Evolutionary conservation across 2,888 invertebrate species (phyloP).

Genomic region (Tinea trinotella): DNA sequence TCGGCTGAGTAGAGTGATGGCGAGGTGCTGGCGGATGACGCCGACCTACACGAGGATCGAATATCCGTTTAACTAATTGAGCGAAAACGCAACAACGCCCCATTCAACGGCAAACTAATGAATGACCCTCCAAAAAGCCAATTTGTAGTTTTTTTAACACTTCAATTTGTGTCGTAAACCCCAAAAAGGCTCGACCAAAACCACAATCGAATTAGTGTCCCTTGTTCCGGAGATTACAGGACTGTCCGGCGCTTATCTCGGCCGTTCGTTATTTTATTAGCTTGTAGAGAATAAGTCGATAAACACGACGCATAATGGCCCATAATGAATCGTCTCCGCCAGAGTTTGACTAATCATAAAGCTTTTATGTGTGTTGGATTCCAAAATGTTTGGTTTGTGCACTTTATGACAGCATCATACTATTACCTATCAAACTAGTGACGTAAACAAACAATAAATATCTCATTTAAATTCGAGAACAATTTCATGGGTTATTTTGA

Average conservation of each 20-base stretch:
- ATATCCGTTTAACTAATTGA: slow-evolving; percentile 70
- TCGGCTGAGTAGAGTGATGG: background rate
- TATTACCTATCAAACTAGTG: slow-evolving; percentile 36
- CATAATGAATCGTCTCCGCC: slow-evolving; percentile 68
- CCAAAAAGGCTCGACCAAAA: slow-evolving; percentile 66
- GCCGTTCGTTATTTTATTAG: slow-evolving; percentile 73
- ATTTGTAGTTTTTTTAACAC: slow-evolving; percentile 72
- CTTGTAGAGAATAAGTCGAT: slow-evolving; percentile 69
- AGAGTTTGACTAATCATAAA: slow-evolving; percentile 69
- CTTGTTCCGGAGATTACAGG: slow-evolving; percentile 72
- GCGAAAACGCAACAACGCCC: slow-evolving; percentile 67
- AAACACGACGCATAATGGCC: slow-evolving; percentile 71
- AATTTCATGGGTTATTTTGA: background rate
- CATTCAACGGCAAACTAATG: slow-evolving; percentile 65
- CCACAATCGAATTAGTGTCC: slow-evolving; percentile 74
- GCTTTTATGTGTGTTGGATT: slow-evolving; percentile 63
- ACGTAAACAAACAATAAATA: slow-evolving; percentile 36
- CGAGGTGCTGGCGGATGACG: background rate
- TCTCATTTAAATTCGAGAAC: slow-evolving; percentile 12
- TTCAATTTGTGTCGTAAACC: slow-evolving; percentile 70
- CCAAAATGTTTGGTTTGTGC: slow-evolving; percentile 31
- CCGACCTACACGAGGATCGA: slow-evolving; percentile 31
- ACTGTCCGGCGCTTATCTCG: slow-evolving; percentile 69
- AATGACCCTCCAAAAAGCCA: slow-evolving; percentile 65
- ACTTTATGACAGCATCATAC: slow-evolving; percentile 38